These are phyloP conservation scores for Tympanuchus pallidicinctus DNA, from an alignment of 2,113 vertebrate genomes.

Conservation along the genomic window DNA sequence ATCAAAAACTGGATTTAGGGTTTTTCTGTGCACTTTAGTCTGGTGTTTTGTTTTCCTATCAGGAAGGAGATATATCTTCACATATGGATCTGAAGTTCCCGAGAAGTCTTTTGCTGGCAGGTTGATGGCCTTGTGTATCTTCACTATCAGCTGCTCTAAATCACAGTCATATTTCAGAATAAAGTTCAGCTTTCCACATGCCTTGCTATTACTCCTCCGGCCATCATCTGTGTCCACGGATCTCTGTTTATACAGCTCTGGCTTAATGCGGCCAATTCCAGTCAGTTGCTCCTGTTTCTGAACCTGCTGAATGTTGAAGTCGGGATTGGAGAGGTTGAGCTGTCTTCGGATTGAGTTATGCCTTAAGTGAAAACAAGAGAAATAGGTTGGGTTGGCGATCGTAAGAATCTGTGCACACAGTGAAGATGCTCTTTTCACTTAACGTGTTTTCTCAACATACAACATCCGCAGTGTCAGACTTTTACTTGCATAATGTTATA, in stretches of 20 bases:
- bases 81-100: constrained; percentile 97
- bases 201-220: constrained; percentile 82
- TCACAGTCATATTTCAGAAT: constrained; percentile 97
- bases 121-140: constrained; percentile 96
- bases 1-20: constrained; percentile 96
- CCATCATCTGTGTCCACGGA: constrained; percentile 92
- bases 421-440: background rate
- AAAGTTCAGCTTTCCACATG: constrained; percentile 93
- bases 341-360: constrained; percentile 93
- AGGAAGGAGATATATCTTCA: constrained; percentile 97
- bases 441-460: rapidly evolving
- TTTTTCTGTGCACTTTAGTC: constrained; percentile 99
- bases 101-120: constrained; percentile 98
- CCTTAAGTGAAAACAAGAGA: constrained; percentile 77
- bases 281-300: constrained; percentile 97
- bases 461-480: rapidly evolving
- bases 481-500: background rate
- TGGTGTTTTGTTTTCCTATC: constrained; percentile 98
- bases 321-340: constrained; percentile 96
- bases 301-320: constrained; percentile 96
- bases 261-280: constrained; percentile 92
- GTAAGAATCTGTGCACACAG: background rate
- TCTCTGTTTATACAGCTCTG: constrained; percentile 96
- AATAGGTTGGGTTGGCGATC: background rate
- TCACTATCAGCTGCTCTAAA: constrained; percentile 96